A percentile compares a stretch with the other conserved stretches of the same genome.
phyloP scores from a whole-genome alignment of 2,113 vertebrate species.

The Chloebia gouldiae region DNA sequence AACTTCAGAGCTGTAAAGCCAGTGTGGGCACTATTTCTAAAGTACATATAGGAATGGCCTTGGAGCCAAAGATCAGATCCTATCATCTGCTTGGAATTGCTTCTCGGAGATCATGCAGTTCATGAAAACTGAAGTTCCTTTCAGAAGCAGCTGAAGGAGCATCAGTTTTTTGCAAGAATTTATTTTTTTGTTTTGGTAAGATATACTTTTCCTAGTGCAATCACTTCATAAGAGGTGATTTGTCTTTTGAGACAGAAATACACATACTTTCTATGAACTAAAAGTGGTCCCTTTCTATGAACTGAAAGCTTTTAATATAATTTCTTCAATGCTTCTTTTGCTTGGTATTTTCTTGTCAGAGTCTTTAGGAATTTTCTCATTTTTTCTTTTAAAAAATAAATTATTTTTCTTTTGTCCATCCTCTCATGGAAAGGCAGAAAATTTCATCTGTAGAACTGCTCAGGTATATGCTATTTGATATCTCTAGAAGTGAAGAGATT shows the following conservation, averaged over 20 bases:
- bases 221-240: neutral
- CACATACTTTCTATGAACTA: neutral
- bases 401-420: neutral
- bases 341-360: neutral
- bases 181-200: neutral
- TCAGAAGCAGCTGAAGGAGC: neutral
- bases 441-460: neutral
- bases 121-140: neutral
- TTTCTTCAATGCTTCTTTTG: neutral
- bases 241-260: neutral
- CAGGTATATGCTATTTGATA: neutral
- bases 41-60: slow-evolving; percentile 42
- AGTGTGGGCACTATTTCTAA: slow-evolving; percentile 54
- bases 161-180: neutral
- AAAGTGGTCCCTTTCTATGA: neutral
- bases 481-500: neutral
- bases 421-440: neutral
- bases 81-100: slow-evolving; percentile 31
- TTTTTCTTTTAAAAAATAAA: neutral
- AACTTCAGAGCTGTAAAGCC: slow-evolving; percentile 59
- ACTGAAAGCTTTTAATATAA: neutral
- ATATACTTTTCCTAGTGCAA: neutral
- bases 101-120: slow-evolving; percentile 10
- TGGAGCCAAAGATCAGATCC: slow-evolving; percentile 52
- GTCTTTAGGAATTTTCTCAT: neutral